Evolutionary conservation across 2,888 invertebrate genomes (phyloP).

Genomic region (Cordylochernes scorpioides): DNA sequence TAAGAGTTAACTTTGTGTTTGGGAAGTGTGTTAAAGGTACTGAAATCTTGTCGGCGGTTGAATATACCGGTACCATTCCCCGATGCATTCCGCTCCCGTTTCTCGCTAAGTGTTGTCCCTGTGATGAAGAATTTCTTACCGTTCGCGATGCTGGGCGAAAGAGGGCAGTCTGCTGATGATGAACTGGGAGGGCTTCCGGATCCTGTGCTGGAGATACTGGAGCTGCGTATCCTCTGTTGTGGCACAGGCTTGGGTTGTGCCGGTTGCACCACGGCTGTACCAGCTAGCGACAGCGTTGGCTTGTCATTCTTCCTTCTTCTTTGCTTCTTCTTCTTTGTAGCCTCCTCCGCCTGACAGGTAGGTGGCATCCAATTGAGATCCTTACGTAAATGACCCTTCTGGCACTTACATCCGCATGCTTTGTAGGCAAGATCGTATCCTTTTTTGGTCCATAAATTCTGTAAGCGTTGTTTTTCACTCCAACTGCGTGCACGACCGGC

Average conservation of each 20-base stretch:
- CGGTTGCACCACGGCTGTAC: constrained; percentile 1
- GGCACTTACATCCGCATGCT: constrained; percentile 77
- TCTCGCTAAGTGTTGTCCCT: too few species aligned
- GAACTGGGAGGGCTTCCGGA: constrained; percentile 23
- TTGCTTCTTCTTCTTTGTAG: constrained; percentile 36
- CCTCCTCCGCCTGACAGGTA: constrained; percentile 22
- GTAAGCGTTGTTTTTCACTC: constrained; percentile 76
- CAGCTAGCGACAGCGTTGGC: constrained; percentile 29
- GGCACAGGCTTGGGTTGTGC: constrained; percentile 10
- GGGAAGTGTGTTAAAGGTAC: constrained; percentile 74
- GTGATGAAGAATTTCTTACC: constrained; percentile 4
- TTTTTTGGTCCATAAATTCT: constrained; percentile 91
- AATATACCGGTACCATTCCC: constrained; percentile 67
- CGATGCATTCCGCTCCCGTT: constrained; percentile 11
- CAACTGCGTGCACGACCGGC: constrained; percentile 74
- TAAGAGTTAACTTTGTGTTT: constrained; percentile 90
- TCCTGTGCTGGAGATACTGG: constrained; percentile 34
- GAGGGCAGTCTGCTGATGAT: constrained; percentile 25
- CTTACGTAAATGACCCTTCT: constrained; percentile 70
- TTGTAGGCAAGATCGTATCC: constrained; percentile 87
- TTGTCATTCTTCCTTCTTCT: constrained; percentile 37
- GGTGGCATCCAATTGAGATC: constrained; percentile 73
- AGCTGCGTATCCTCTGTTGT: constrained; percentile 11
- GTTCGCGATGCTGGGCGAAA: constrained; percentile 33
- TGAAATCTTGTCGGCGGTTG: constrained; percentile 70